Evolutionary conservation across 2,888 invertebrate species (phyloP).

Genomic region (Drosophila helvetica): DNA sequence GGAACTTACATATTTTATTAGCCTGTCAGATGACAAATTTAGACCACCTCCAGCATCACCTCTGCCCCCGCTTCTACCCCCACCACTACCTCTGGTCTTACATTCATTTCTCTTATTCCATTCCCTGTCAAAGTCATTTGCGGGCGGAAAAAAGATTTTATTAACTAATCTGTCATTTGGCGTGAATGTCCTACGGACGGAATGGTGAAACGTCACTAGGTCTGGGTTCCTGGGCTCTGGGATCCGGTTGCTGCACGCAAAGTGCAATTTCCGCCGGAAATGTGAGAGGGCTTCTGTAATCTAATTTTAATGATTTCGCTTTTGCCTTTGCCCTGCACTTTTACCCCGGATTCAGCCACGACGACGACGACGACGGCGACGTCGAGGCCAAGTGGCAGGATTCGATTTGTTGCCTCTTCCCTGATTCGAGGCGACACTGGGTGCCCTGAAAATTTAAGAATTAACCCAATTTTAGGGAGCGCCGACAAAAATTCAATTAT

Average conservation of each 20-base stretch:
- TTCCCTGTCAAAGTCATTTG: slow-evolving; percentile 48
- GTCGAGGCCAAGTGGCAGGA: slow-evolving; percentile 65
- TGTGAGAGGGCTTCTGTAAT: slow-evolving; percentile 80
- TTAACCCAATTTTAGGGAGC: slow-evolving; percentile 69
- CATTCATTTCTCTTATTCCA: slow-evolving; percentile 11
- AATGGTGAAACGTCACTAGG: slow-evolving; percentile 26
- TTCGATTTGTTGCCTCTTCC: slow-evolving; percentile 52
- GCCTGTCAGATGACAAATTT: slow-evolving; percentile 66
- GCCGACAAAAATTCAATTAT: slow-evolving; percentile 73
- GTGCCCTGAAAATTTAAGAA: slow-evolving; percentile 49
- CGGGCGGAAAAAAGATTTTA: slow-evolving; percentile 71
- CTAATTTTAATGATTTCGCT: slow-evolving; percentile 78
- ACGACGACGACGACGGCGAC: slow-evolving; percentile 35
- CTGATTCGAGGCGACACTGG: slow-evolving; percentile 3
- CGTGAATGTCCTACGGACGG: slow-evolving; percentile 6
- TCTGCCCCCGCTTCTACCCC: not conserved
- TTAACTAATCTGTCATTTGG: slow-evolving; percentile 78
- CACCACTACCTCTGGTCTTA: not conserved
- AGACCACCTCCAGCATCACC: slow-evolving; percentile 3
- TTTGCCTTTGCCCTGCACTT: slow-evolving; percentile 52
- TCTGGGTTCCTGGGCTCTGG: slow-evolving; percentile 8
- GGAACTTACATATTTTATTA: slow-evolving; percentile 75
- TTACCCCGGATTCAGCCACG: not conserved
- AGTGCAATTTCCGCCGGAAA: slow-evolving; percentile 79
- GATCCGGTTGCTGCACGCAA: slow-evolving; percentile 51